Evolutionary conservation across 2,888 invertebrate species (phyloP).

Genomic region (Mesorhabditis spiculigera): DNA sequence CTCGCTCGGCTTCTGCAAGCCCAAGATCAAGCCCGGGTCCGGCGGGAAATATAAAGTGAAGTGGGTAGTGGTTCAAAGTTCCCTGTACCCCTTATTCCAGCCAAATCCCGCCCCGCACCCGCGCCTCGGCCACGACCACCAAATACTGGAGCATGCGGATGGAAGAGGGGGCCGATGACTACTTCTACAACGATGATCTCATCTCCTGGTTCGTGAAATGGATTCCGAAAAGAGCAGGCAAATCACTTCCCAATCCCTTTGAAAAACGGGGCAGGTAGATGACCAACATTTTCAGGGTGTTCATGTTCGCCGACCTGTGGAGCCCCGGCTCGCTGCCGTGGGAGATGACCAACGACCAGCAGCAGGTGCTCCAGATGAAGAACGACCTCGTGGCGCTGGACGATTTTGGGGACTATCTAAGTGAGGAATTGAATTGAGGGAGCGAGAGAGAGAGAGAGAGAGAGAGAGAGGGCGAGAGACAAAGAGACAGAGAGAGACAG

Average conservation of each 20-base stretch:
- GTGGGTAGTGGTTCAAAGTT: background rate
- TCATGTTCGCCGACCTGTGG: background rate
- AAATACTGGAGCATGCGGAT: background rate
- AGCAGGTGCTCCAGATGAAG: background rate
- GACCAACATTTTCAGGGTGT: background rate
- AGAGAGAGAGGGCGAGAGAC: too few species aligned
- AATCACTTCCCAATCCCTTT: too few species aligned
- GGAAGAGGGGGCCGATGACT: background rate
- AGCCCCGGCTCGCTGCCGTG: background rate
- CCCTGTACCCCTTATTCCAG: background rate
- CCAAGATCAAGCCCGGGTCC: background rate
- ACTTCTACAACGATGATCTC: background rate
- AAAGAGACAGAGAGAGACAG: too few species aligned
- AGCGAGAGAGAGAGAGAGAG: too few species aligned
- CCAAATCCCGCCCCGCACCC: background rate
- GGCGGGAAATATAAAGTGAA: background rate
- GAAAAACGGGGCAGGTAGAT: background rate
- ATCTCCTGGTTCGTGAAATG: background rate
- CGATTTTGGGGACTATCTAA: background rate
- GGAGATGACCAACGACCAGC: background rate
- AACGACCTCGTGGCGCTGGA: background rate
- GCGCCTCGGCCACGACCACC: background rate
- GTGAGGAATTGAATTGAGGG: background rate
- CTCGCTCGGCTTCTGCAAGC: background rate
- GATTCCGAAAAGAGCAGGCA: background rate